These are phyloP conservation scores for Halictus ligatus DNA, from an alignment of 2,888 invertebrate species.

Conservation along the genomic window DNA sequence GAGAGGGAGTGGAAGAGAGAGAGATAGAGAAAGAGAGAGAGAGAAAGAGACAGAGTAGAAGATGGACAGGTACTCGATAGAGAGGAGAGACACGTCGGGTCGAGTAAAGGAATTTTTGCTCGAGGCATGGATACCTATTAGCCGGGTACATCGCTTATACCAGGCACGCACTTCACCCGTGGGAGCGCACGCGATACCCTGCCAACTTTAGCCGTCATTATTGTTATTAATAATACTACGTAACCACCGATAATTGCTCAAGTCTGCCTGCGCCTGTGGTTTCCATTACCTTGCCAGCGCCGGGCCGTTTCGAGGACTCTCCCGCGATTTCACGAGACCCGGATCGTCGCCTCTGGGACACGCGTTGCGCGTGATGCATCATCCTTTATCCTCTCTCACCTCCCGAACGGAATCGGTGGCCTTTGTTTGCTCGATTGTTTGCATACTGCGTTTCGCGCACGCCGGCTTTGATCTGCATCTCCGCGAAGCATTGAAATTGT, in stretches of 20 bases:
- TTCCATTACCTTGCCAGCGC: slow-evolving; percentile 74
- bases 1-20: slow-evolving; percentile 17
- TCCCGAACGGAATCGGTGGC: background rate
- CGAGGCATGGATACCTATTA: slow-evolving; percentile 82
- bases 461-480: background rate
- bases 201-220: slow-evolving; percentile 78
- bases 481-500: background rate
- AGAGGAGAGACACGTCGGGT: slow-evolving; percentile 52
- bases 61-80: slow-evolving; percentile 1
- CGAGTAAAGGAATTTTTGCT: slow-evolving; percentile 79
- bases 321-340: background rate
- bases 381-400: background rate
- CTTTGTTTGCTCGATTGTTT: background rate
- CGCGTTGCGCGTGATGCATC: background rate
- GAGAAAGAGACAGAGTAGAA: slow-evolving; percentile 18
- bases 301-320: slow-evolving; percentile 26
- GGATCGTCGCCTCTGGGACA: background rate
- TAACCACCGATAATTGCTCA: slow-evolving; percentile 83
- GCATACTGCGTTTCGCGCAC: background rate
- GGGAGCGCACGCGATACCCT: slow-evolving; percentile 83
- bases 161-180: slow-evolving; percentile 83
- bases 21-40: slow-evolving; percentile 24
- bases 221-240: slow-evolving; percentile 83
- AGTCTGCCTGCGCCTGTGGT: slow-evolving; percentile 83
- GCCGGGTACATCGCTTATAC: slow-evolving; percentile 82